Evolutionary conservation across 2,113 vertebrate genomes (phyloP).

Genomic region (Uria lomvia): DNA sequence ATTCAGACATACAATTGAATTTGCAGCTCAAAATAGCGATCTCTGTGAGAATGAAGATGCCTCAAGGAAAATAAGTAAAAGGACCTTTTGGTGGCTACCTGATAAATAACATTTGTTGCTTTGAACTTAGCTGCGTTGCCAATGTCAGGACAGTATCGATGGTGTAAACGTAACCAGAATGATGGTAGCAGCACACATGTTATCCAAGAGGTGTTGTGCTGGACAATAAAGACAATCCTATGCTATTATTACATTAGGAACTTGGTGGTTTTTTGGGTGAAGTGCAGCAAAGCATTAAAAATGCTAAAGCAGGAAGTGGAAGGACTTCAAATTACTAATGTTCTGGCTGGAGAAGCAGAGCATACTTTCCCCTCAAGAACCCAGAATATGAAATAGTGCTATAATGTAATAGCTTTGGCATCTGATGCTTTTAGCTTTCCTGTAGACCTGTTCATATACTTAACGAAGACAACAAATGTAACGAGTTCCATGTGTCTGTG

Average conservation of each 20-base stretch:
- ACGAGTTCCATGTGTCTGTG: not conserved
- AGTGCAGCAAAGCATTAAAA: not conserved
- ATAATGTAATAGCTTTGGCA: not conserved
- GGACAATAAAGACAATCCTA: not conserved
- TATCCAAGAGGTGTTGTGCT: not conserved
- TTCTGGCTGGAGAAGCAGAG: not conserved
- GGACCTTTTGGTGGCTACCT: not conserved
- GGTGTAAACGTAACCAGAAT: not conserved
- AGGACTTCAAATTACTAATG: not conserved
- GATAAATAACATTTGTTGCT: not conserved
- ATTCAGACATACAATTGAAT: not conserved
- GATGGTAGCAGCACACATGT: not conserved
- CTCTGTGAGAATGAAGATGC: not conserved
- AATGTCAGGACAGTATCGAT: not conserved
- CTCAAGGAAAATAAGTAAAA: not conserved
- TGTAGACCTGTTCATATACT: not conserved
- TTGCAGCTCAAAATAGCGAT: not conserved
- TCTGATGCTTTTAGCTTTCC: not conserved
- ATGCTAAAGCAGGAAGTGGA: not conserved
- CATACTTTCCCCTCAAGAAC: not conserved
- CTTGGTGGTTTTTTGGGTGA: accelerated
- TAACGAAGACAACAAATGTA: not conserved
- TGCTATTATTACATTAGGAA: not conserved
- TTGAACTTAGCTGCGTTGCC: not conserved
- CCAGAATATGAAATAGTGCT: not conserved